Evolutionary conservation across 2,888 invertebrate species (phyloP).

Genomic region (Nymphalis c-album): DNA sequence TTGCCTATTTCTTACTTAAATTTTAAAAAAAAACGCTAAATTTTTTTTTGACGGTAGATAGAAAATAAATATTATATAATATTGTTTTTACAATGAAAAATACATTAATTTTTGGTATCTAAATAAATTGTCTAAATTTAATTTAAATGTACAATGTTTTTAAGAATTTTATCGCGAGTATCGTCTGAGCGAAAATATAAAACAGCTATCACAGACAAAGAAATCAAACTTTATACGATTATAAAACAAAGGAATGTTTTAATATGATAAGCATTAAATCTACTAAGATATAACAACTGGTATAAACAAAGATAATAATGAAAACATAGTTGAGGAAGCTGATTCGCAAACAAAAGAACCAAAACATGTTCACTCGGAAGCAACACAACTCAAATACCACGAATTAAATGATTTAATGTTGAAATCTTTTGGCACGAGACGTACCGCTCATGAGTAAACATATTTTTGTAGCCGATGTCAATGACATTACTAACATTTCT

Average conservation of each 20-base stretch:
- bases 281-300: constrained; percentile 22
- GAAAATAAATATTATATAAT: too few relatives aligned
- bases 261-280: constrained; percentile 24
- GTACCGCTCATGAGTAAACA: constrained; percentile 64
- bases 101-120: too few relatives aligned
- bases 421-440: constrained; percentile 62
- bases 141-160: background rate
- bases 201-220: constrained; percentile 14
- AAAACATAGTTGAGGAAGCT: constrained; percentile 58
- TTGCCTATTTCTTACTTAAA: background rate
- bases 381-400: constrained; percentile 13
- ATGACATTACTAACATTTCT: constrained; percentile 62
- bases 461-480: constrained; percentile 61
- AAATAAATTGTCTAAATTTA: too few relatives aligned
- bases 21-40: too few relatives aligned
- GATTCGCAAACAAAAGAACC: constrained; percentile 58
- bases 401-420: constrained; percentile 33
- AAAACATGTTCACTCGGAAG: constrained; percentile 48
- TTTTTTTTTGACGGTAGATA: too few relatives aligned
- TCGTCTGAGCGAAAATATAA: constrained; percentile 3
- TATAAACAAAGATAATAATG: constrained; percentile 47
- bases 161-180: background rate
- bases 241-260: constrained; percentile 33
- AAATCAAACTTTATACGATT: constrained; percentile 15
- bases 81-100: too few relatives aligned